A percentile compares a stretch with the other conserved stretches of the same genome.
These are phyloP conservation scores for Cyphomyrus plagiostoma DNA, from an alignment of 2,113 vertebrate species.

Conservation along the genomic window DNA sequence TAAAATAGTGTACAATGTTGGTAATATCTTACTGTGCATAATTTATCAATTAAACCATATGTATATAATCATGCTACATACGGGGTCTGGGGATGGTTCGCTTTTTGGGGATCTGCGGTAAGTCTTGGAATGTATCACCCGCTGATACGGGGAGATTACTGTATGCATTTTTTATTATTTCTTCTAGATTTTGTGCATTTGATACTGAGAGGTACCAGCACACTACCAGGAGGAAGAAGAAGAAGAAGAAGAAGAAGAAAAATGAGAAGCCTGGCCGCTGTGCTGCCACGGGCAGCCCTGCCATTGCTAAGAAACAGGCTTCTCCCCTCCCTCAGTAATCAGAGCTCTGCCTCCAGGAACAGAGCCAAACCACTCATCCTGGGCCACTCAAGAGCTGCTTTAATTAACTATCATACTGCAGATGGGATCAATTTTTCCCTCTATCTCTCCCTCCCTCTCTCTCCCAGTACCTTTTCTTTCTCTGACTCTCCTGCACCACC, in stretches of 20 bases:
- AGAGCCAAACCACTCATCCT: constrained; percentile 96
- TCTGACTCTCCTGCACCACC: constrained; percentile 28
- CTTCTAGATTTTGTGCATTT: background rate
- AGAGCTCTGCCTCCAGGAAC: constrained; percentile 88
- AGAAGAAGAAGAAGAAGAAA: background rate
- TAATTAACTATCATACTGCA: constrained; percentile 99
- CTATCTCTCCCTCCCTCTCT: constrained; percentile 28
- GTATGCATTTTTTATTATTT: background rate
- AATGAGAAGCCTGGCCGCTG: constrained; percentile 31
- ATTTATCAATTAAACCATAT: background rate
- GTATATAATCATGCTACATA: background rate
- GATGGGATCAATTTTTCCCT: constrained; percentile 97
- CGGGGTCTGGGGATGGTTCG: background rate
- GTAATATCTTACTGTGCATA: background rate
- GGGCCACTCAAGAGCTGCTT: constrained; percentile 97
- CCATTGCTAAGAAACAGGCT: constrained; percentile 95
- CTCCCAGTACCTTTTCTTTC: constrained; percentile 49
- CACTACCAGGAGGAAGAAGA: background rate
- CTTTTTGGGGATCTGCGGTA: background rate
- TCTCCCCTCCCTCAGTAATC: constrained; percentile 98
- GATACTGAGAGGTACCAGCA: background rate
- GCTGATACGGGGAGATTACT: background rate
- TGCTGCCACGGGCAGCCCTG: constrained; percentile 79
- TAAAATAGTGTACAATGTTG: background rate
- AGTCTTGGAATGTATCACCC: background rate